Conservation (phyloP, 2,888 invertebrate genomes). For the Bellardia bayeri region DNA sequence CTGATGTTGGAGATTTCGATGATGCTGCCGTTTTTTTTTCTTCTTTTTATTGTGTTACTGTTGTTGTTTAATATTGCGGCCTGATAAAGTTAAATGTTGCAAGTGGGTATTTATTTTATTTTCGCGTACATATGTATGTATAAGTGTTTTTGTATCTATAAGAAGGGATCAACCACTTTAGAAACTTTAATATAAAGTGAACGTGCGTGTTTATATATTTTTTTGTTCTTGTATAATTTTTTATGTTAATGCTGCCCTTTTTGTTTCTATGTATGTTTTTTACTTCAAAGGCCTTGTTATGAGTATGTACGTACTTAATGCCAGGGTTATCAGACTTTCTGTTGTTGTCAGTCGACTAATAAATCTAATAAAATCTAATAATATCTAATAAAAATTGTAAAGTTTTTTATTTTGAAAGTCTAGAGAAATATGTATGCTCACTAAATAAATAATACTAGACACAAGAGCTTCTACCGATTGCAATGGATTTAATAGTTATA, state of each 20-base stretch:
- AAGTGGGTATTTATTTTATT: slow-evolving; percentile 32
- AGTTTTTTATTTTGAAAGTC: not conserved
- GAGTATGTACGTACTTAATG: not conserved
- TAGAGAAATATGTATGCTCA: too few relatives aligned
- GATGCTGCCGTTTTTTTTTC: slow-evolving; percentile 37
- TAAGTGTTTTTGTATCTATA: slow-evolving; percentile 13
- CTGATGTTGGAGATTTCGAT: slow-evolving; percentile 25
- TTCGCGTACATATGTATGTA: not conserved
- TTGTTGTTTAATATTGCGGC: slow-evolving; percentile 34
- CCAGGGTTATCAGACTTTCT: slow-evolving; percentile 24
- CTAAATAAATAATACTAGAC: too few relatives aligned
- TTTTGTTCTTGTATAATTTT: slow-evolving; percentile 19
- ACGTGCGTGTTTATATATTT: slow-evolving; percentile 61
- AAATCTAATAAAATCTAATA: too few relatives aligned
- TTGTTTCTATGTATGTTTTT: not conserved
- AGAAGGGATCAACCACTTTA: slow-evolving; percentile 57
- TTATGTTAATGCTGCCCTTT: slow-evolving; percentile 23
- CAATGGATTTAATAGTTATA: too few relatives aligned
- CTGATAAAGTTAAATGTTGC: slow-evolving; percentile 61
- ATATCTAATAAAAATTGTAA: too few relatives aligned
- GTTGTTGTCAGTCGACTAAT: not conserved
- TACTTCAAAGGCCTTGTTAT: not conserved
- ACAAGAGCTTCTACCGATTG: too few relatives aligned
- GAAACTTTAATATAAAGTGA: slow-evolving; percentile 46
- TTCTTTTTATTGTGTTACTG: slow-evolving; percentile 16